A percentile compares a stretch with the other conserved stretches of the same genome.
Conservation (phyloP, 2,888 invertebrate genomes). For the Callyntrura sp. region DNA sequence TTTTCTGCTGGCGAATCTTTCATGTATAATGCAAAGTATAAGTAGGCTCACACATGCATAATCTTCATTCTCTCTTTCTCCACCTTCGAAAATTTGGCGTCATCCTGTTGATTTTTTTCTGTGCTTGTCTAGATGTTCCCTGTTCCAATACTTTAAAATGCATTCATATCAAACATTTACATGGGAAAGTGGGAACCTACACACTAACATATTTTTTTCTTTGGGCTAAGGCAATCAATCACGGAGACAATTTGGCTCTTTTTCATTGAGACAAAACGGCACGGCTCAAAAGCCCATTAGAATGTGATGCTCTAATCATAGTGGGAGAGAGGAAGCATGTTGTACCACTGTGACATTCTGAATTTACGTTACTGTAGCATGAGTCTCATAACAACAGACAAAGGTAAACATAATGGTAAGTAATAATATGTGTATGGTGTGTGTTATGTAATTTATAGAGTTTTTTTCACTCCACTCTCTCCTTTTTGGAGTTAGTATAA, state of each 20-base stretch:
- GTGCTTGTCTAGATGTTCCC: not conserved
- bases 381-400: not conserved
- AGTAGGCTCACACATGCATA: not conserved
- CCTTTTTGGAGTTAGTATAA: conserved; percentile 9
- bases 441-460: conserved; percentile 35
- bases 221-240: conserved; percentile 66
- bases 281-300: conserved; percentile 62
- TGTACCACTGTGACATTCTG: conserved; percentile 23
- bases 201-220: not conserved
- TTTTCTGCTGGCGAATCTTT: not conserved
- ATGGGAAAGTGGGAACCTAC: not conserved
- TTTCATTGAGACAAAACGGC: conserved; percentile 74
- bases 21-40: not conserved
- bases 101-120: conserved; percentile 47
- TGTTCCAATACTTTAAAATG: not conserved
- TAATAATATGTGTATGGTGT: not conserved
- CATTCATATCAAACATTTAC: not conserved
- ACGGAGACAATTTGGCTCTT: conserved; percentile 76
- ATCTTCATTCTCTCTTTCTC: not conserved
- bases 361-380: not conserved
- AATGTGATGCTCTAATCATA: conserved; percentile 56
- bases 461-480: conserved; percentile 34
- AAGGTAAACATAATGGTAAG: not conserved
- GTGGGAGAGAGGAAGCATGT: not conserved
- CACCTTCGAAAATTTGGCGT: conserved; percentile 48